Evolutionary conservation across 2,113 vertebrate species (phyloP).

Genomic region (Gymnarchus niloticus): DNA sequence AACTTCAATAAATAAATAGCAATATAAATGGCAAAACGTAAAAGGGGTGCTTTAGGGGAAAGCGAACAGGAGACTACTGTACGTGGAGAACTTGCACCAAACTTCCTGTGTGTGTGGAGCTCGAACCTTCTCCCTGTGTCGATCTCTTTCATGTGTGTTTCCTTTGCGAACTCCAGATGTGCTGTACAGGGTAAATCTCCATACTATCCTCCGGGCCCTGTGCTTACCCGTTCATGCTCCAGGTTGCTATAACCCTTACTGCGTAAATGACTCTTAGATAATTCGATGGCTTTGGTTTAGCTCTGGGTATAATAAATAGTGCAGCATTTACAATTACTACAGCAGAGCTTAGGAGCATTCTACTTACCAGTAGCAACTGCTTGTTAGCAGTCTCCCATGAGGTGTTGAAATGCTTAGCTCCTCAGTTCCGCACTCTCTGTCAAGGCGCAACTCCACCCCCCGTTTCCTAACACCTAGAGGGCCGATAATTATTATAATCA

Average conservation of each 20-base stretch:
- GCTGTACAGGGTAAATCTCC: not conserved
- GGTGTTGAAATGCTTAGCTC: slow-evolving; percentile 32
- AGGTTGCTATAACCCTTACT: not conserved
- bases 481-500: not conserved
- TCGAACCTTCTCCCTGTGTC: not conserved
- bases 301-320: not conserved
- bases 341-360: not conserved
- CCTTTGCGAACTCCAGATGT: not conserved
- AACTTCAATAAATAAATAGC: not conserved
- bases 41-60: not conserved
- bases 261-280: not conserved
- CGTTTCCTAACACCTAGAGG: slow-evolving; percentile 29
- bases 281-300: not conserved
- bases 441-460: slow-evolving; percentile 46
- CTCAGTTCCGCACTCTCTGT: slow-evolving; percentile 36
- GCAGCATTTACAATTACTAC: not conserved
- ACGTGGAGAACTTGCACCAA: not conserved
- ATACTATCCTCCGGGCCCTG: not conserved
- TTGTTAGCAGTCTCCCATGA: slow-evolving; percentile 41
- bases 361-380: slow-evolving; percentile 44
- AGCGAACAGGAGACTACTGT: not conserved
- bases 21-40: not conserved
- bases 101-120: not conserved
- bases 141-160: not conserved
- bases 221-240: not conserved